These are phyloP conservation scores for Lasiommata megera DNA, from an alignment of 2,888 invertebrate species.

Conservation along the genomic window DNA sequence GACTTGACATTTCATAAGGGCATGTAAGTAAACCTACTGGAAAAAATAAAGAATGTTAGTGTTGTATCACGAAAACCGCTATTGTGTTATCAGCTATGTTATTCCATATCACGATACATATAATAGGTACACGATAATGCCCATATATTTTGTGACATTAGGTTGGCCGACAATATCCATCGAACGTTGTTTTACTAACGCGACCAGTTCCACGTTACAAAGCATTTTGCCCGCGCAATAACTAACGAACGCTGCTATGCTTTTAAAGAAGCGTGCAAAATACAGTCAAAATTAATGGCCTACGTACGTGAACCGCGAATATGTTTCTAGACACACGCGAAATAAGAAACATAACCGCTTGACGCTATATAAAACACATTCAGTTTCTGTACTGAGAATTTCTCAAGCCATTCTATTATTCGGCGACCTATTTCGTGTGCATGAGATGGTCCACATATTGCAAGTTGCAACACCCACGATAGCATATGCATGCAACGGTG, in stretches of 20 bases:
- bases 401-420: constrained; percentile 33
- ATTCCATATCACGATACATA: no score
- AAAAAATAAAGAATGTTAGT: no score
- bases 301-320: neutral
- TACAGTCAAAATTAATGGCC: constrained; percentile 15
- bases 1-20: no score
- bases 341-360: neutral
- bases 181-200: neutral
- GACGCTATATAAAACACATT: constrained; percentile 6
- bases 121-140: no score
- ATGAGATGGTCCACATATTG: constrained; percentile 28
- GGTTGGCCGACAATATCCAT: neutral
- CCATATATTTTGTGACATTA: neutral
- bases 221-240: neutral
- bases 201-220: constrained; percentile 5
- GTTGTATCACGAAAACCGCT: no score
- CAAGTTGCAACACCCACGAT: constrained; percentile 29
- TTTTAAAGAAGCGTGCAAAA: constrained; percentile 17
- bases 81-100: no score
- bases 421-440: constrained; percentile 38
- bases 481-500: constrained; percentile 25
- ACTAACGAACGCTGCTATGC: constrained; percentile 13
- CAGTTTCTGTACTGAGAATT: constrained; percentile 18
- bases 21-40: no score
- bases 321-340: neutral